Base-by-base conservation (phyloP, 1,140 invertebrate genomes). In the Drosophila navojoa region DNA sequence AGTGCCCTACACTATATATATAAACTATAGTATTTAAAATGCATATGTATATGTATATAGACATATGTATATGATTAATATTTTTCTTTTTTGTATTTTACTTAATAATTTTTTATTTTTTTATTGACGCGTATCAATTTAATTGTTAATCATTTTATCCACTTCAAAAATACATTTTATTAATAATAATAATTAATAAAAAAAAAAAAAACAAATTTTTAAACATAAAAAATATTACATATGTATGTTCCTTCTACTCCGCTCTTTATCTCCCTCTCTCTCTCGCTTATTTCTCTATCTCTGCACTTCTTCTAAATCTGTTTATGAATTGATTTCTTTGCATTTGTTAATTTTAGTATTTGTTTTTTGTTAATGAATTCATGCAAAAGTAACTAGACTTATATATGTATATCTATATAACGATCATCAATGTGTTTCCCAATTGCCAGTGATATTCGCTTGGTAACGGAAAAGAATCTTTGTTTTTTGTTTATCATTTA, bases 101-200 rank as follows among this genome's bases (percentile, higher is more conserved):
- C 75, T 73, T 84, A 76, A 66, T n/a, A 45, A 73, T 79, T 79
- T 87, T 10, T 32, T 32, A 29, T 29, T 29, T 10, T 10, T 87
- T 89, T 74, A 87, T 89, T 77, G 84, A 79, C 76, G 76, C 74
- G 72, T 78, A 89, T 87, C 79, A 89, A 79, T 89, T 89, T 50
- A 87, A 82, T 89, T 87, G 73, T 79, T 82, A 72, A 77, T 87
- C 57, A 66, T 84, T 82, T 82, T 67, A 66, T 63, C 62, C 55
- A 69, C 79, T 71, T 86, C 68, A 79, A 87, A 86, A 87, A 80
- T 89, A 87, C 82, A 89, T 87, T 89, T 89, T 82, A 82, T 82
- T 79, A 79, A 86, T 86, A 78, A 85, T 80, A 77, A 80, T 80
- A 6, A 22, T 19, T 19, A 19, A 19, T 1, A 19, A 22, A 25